Base-by-base conservation (phyloP, 1,140 invertebrate species). In the Plectrocnemia conspersa region DNA sequence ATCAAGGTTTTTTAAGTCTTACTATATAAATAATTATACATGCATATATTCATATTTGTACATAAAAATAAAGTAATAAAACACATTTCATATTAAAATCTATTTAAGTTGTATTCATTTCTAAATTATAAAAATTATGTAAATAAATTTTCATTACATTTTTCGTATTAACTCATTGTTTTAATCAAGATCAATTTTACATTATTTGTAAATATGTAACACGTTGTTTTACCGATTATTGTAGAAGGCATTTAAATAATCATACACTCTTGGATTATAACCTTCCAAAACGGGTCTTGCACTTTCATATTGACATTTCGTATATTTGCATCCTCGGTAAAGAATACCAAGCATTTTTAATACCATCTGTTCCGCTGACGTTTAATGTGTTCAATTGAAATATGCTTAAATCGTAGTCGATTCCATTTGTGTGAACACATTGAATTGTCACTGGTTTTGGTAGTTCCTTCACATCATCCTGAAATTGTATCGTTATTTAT, bases 301-400 rank as follows among this genome's bases (percentile, higher is more conserved):
- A 24, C 69, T 60, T 49, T 78, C 66, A 65, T 88, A 86, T 18
- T 68, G 56, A 59, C 85, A 86, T 76, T 4, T 81, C 66, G 66
- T 83, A 93, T n/a, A 94, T 62, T 57, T 79, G 66, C 32, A 86
- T 70, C 56, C 76, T 72, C 16, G 79, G 77, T 36, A 79, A 78
- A 52, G 81, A 76, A 78, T 88, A 94, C 79, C 85, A 89, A 59
- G 87, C 78, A 71, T 95, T 94, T 65, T 84, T 89, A 1, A 76
- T 68, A n/a, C 80, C 80, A 23, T 79, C 70, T 21, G 47, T 65
- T 2, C 75, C 73, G 65, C 81, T 74, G 3, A 89, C 59, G 68
- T 88, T 75, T 15, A 92, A 69, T 1, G 88, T 91, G 65, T 94
- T 93, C n/a, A 95, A 71, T 71, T 94, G 89, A 57, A 89, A 82